Evolutionary conservation across 2,888 invertebrate genomes (phyloP), one percentile per base, ranked within the genome.

Genomic region (Dinocampus coccinellae): DNA sequence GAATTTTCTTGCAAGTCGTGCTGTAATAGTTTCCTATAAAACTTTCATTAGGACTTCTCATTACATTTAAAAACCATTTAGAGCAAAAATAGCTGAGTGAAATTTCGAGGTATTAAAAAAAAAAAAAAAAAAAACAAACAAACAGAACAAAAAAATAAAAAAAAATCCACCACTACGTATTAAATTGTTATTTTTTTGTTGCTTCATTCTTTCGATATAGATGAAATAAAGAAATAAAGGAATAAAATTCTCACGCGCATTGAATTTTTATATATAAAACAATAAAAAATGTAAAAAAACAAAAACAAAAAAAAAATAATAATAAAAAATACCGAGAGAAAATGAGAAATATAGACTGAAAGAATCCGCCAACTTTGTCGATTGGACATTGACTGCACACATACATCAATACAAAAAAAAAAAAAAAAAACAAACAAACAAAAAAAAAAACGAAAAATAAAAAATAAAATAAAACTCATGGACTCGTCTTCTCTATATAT

Each of bases 351-450:
- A 39, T 20, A 24, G 47, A 55, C 33, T 24, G 52, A 58, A 61
- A 67, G 64, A 67, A 57, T 33, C n/a, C 55, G 24, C 42, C 22
- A 53, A 64, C 63, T 70, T 57, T 57, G 70, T 67, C 62, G 69
- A 68, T 69, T 68, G 53, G 60, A 58, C 74, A 57, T 70, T 61
- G 65, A 69, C 60, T 70, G 70, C 67, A 65, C 52, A 53, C n/a
- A n/a, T n/a, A n/a, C n/a, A n/a, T n/a, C n/a, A n/a, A n/a, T 26
- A 36, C 55, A 61, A 55, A 47, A 53, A 69, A 55, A 47, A 53
- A 55, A 47, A 47, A 47, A 47, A 20, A 47, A 16, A 47, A n/a
- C 16, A 67, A 33, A 34, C 58, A 62, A 26, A 68, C 3, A 6
- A 1, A 47, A 16, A 1, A n/a, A 7, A 6, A 16, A 16, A 16